Evolutionary conservation across 2,797 vertebrate genomes (phyloP), one percentile per base, ranked within the genome.

Genomic region (Clamator glandarius): DNA sequence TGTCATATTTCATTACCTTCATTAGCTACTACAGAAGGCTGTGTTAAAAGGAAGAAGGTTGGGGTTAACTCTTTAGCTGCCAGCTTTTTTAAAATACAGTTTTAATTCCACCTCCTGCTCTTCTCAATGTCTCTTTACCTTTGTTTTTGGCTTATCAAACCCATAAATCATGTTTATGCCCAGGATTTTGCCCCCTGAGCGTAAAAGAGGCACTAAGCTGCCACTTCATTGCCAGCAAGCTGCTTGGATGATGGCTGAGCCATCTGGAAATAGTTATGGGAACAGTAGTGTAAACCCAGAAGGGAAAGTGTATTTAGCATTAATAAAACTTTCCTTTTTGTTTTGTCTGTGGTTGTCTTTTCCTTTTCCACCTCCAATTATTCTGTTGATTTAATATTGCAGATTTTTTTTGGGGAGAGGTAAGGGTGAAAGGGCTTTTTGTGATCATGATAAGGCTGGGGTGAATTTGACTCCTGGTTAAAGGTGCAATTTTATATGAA

Each of bases 1-100:
- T 97, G 98, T 98, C 98, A 98, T 98, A 98, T 98, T 98, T 98
- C 97, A 98, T 98, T 98, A 98, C 96, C 97, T 98, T 98, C 98
- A 98, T 97, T 97, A 98, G 97, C 98, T 97, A 95, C 97, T 96
- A 97, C 97, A 97, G 95, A 97, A 96, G 97, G 96, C 97, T 97
- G 95, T 87, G 88, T 95, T 96, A 92, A 94, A 93, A 88, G 88
- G 90, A 92, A 95, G 84, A 96, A 93, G 94, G 93, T 86, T 96
- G 92, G 80, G 75, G 90, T 98, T 97, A 97, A 97, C 97, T 91
- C 97, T 97, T 97, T 58, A 81, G 72, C 66, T 59, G 54, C 97
- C 96, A 85, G 94, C 33, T 84, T 76, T 83, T 93, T 51, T 15
- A 35, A 54, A 90, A 84, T 23, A 50, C n/a, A 3, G 54, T 85